Percentiles rank a stretch among this genome's conserved stretches.
These are phyloP conservation scores for Drosophila diplacantha DNA, from an alignment of 2,888 invertebrate genomes.

Conservation along the genomic window DNA sequence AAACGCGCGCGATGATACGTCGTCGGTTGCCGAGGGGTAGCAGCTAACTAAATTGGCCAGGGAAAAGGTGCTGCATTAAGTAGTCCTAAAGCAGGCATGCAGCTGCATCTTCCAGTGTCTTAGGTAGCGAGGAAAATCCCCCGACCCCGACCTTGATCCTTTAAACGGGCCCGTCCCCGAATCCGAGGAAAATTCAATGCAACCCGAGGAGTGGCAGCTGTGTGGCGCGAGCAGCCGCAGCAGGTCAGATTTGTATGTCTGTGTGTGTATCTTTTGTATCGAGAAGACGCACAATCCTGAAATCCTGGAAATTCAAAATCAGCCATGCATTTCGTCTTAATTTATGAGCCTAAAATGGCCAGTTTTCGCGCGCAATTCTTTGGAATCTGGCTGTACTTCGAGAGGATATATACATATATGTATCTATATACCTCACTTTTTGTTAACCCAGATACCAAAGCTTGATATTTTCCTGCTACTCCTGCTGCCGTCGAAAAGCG, in stretches of 20 bases:
- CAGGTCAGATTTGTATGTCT: constrained; percentile 60
- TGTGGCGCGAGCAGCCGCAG: constrained; percentile 38
- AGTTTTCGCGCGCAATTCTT: constrained; percentile 45
- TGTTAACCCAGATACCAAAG: constrained; percentile 32
- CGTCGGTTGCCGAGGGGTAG: constrained; percentile 58
- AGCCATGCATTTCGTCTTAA: constrained; percentile 16
- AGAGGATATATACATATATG: background rate
- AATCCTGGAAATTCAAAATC: constrained; percentile 33
- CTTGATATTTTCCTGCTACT: constrained; percentile 5
- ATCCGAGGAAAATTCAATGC: constrained; percentile 32
- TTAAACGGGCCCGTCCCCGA: constrained; percentile 53
- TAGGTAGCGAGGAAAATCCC: constrained; percentile 49
- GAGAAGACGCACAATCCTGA: background rate
- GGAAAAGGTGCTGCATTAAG: constrained; percentile 56
- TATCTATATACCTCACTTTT: constrained; percentile 1
- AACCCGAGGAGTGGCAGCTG: constrained; percentile 47
- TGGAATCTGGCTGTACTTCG: constrained; percentile 52
- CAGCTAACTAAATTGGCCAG: constrained; percentile 60
- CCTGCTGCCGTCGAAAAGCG: constrained; percentile 6
- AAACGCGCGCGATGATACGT: constrained; percentile 53
- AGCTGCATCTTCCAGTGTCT: constrained; percentile 35
- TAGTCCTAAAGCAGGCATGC: constrained; percentile 51
- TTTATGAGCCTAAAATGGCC: constrained; percentile 51
- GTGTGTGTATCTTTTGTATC: constrained; percentile 14
- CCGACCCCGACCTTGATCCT: constrained; percentile 45